These are phyloP conservation scores for Argyresthia goedartella DNA, from an alignment of 2,888 invertebrate genomes.

Conservation along the genomic window DNA sequence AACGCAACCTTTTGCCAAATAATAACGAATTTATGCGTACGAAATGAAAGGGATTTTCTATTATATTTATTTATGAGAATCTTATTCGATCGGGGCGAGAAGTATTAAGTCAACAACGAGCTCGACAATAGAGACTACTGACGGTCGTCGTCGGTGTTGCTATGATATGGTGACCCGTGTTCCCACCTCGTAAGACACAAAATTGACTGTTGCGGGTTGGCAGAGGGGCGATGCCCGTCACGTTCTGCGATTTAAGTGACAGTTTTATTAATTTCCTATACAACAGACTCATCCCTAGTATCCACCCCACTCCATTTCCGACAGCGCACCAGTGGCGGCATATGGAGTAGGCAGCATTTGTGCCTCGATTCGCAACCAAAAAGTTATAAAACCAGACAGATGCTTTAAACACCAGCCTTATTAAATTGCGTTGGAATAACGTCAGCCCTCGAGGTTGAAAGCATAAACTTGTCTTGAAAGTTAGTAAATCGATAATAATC, in stretches of 20 bases:
- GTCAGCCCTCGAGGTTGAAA: not conserved
- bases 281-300: constrained; percentile 48
- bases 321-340: constrained; percentile 54
- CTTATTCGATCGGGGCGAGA: constrained; percentile 42
- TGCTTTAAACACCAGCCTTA: not conserved
- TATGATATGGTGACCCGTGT: no score
- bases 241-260: constrained; percentile 75
- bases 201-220: constrained; percentile 24
- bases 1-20: not conserved
- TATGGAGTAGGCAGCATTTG: constrained; percentile 45
- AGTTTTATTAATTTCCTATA: constrained; percentile 82
- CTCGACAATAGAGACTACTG: constrained; percentile 46
- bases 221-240: constrained; percentile 54
- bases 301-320: constrained; percentile 52
- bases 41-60: constrained; percentile 23
- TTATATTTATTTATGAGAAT: constrained; percentile 51
- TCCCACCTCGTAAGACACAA: constrained; percentile 24
- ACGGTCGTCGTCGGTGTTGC: constrained; percentile 20
- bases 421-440: not conserved
- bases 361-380: constrained; percentile 21
- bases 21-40: constrained; percentile 4
- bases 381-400: constrained; percentile 19
- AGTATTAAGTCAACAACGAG: constrained; percentile 60
- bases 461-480: not conserved
- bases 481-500: not conserved